Evolutionary conservation across 2,888 invertebrate genomes (phyloP).

Genomic region (Troides oblongomaculatus): DNA sequence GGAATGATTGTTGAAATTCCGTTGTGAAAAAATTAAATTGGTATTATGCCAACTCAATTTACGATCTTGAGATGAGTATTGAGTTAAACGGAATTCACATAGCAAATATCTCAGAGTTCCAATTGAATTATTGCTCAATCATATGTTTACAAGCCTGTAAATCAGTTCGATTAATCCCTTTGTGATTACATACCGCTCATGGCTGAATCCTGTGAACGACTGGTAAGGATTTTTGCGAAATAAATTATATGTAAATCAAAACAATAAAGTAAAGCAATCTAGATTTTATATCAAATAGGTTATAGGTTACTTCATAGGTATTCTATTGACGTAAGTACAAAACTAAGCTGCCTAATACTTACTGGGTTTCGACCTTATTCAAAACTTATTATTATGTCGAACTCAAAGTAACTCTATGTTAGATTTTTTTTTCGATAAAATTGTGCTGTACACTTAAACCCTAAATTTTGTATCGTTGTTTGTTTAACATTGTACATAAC

Average conservation of each 20-base stretch:
- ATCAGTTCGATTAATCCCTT: constrained; percentile 34
- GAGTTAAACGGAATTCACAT: constrained; percentile 23
- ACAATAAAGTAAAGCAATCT: background rate
- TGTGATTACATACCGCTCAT: constrained; percentile 29
- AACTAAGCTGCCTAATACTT: constrained; percentile 1
- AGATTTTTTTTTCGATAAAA: background rate
- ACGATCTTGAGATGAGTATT: constrained; percentile 19
- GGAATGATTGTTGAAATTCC: background rate
- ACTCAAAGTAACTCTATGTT: background rate
- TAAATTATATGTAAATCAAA: constrained; percentile 10
- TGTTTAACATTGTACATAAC: background rate
- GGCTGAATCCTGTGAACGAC: constrained; percentile 10
- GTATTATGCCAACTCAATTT: background rate
- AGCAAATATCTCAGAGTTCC: constrained; percentile 27
- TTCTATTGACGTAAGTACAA: background rate
- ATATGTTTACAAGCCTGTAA: constrained; percentile 30
- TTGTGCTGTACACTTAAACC: background rate
- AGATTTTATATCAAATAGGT: background rate
- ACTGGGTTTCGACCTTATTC: background rate
- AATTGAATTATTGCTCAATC: constrained; percentile 32
- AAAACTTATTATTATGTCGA: constrained; percentile 4
- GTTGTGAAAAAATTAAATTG: background rate
- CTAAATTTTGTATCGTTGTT: background rate
- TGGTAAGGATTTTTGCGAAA: constrained; percentile 6
- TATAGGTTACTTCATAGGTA: background rate